Percentiles rank a stretch among this genome's conserved stretches.
These are phyloP conservation scores for Catostylus mosaicus DNA, from an alignment of 30 jellyfish, hydroid and myxozoan genomes.

Conservation along the genomic window DNA sequence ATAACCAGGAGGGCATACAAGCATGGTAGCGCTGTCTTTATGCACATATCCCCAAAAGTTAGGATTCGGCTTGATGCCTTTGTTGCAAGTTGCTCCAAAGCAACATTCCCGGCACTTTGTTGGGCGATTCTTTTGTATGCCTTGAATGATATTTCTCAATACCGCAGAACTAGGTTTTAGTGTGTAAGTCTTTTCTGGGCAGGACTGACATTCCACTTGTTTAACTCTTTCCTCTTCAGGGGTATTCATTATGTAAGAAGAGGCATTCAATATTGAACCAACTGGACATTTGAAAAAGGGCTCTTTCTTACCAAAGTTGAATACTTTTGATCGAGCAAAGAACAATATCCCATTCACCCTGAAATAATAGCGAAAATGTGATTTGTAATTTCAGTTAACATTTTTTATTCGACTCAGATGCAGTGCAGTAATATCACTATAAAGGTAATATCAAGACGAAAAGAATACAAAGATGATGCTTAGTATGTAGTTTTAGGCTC, in stretches of 20 bases:
- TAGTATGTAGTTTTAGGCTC: too few relatives aligned
- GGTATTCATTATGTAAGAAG: not conserved
- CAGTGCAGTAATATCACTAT: too few relatives aligned
- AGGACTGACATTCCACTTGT: not conserved
- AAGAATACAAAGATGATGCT: too few relatives aligned
- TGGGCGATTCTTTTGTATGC: not conserved
- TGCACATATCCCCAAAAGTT: constrained; percentile 32
- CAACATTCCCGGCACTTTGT: constrained; percentile 17
- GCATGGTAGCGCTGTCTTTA: not conserved
- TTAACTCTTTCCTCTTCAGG: not conserved
- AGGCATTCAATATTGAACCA: not conserved
- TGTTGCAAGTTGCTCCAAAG: constrained; percentile 33
- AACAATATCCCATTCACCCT: too few relatives aligned
- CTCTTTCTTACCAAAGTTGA: not conserved
- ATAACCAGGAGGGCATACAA: constrained; percentile 33
- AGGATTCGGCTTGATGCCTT: not conserved
- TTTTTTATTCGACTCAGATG: too few relatives aligned
- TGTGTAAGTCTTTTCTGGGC: not conserved
- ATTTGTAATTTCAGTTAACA: too few relatives aligned
- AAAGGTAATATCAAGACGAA: too few relatives aligned
- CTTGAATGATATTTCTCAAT: not conserved
- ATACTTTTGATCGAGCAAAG: not conserved
- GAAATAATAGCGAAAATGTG: too few relatives aligned
- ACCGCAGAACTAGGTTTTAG: not conserved
- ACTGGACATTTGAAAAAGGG: not conserved